These are phyloP conservation scores for Drosophila nigricruria DNA, from an alignment of 2,888 invertebrate species.

Conservation along the genomic window DNA sequence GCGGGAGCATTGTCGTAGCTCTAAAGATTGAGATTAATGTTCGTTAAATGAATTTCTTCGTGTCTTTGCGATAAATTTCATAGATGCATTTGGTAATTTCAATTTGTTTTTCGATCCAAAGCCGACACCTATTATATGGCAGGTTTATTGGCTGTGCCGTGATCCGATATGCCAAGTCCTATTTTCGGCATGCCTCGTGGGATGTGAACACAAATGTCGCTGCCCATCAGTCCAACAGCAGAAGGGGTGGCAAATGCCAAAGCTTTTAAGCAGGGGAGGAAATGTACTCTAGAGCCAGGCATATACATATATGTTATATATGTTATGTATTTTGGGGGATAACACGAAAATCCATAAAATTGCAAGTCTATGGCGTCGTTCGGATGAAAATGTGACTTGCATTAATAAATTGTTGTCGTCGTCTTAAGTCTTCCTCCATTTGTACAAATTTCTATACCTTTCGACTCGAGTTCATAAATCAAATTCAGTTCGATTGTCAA, in stretches of 20 bases:
- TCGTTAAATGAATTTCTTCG: conserved; percentile 61
- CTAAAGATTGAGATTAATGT: conserved; percentile 70
- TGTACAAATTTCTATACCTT: conserved; percentile 23
- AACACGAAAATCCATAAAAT: conserved; percentile 27
- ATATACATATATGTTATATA: neutral
- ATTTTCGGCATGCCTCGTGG: conserved; percentile 66
- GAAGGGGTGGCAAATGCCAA: conserved; percentile 19
- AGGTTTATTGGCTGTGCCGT: conserved; percentile 64
- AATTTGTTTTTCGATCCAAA: conserved; percentile 65
- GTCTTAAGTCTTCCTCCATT: neutral
- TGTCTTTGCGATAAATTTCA: conserved; percentile 68
- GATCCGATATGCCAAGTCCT: conserved; percentile 25
- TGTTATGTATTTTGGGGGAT: neutral
- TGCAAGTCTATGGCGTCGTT: conserved; percentile 21
- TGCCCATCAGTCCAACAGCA: conserved; percentile 36
- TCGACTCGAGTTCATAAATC: conserved; percentile 44
- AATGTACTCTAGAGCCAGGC: conserved; percentile 24
- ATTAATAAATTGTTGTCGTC: conserved; percentile 42
- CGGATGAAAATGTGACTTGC: conserved; percentile 40
- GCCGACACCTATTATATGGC: conserved; percentile 57
- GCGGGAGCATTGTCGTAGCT: neutral
- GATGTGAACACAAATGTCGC: conserved; percentile 63
- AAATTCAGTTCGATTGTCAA: conserved; percentile 53
- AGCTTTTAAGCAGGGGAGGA: conserved; percentile 67
- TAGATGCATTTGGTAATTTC: conserved; percentile 77